Evolutionary conservation across 35 echinoderm and acorn worm genomes (phyloP), one percentile per base, ranked within the genome.

Genomic region (Lytechinus pictus): DNA sequence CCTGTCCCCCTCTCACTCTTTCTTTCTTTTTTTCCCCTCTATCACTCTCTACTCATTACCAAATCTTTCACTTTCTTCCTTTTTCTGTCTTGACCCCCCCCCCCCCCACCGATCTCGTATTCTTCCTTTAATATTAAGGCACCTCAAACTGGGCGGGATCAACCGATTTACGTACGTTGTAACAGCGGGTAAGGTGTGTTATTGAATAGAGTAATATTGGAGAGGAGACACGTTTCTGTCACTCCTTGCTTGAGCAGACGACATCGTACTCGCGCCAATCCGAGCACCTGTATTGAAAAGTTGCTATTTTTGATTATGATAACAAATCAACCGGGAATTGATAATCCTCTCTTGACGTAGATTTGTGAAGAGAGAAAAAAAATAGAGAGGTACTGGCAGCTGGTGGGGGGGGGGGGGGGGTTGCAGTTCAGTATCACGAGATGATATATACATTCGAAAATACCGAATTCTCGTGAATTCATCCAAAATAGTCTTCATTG

Each of bases 271-370:
- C 66, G 66, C 66, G 66, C 66, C 66, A 79, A 79, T 89, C 7
- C 52, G 51, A 29, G 10, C 88, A 90, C 88, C 88, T 90, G 88
- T 90, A 90, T 24, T 21, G 10, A 44, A 90, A 44, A 90, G 88
- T 54, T 14, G 88, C 88, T 90, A 90, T 90, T 52, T 54, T 90
- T 10, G 88, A 52, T n/a, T 28, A 90, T 52, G 88, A 90, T 90
- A 90, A 51, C 88, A 24, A 90, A 90, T 90, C 88, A 1, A 52
- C 52, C 11, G 88, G 88, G 88, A 10, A 54, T 90, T 90, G 28
- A 3, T 90, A 52, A 90, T 90, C 88, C 88, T 54, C 28, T 12
- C 28, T 90, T 90, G 88, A 90, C 88, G 88, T 90, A 90, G 27
- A 16, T 52, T 9, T 51, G 13, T 52, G 24, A 9, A 44, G 52